A percentile compares a stretch with the other conserved stretches of the same genome.
Conservation (phyloP, 2,888 invertebrate genomes). For the Nomada goodeniana region DNA sequence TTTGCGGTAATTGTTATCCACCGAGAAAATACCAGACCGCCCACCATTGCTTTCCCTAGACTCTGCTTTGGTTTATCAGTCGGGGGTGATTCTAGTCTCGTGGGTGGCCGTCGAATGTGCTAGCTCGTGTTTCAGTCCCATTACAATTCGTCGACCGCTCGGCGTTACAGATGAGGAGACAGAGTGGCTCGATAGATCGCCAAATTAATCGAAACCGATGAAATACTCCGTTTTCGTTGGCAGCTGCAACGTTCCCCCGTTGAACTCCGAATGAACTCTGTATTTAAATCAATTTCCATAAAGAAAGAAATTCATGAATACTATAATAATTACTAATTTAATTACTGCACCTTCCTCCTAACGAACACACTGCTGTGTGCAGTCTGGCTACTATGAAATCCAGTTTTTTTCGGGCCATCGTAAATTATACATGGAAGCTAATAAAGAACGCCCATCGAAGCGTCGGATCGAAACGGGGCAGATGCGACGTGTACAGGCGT, state of each 20-base stretch:
- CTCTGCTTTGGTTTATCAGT: conserved; percentile 59
- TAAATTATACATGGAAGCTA: conserved; percentile 11
- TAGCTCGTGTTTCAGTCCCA: conserved; percentile 13
- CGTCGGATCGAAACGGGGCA: conserved; percentile 30
- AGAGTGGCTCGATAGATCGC: background rate
- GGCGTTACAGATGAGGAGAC: conserved; percentile 15
- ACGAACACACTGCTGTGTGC: background rate
- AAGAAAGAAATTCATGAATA: background rate
- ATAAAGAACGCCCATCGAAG: background rate
- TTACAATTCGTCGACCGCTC: conserved; percentile 17
- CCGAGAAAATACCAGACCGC: conserved; percentile 50
- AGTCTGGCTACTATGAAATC: conserved; percentile 1
- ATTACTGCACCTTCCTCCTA: conserved; percentile 4
- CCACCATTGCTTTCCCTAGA: conserved; percentile 50
- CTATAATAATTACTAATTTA: conserved; percentile 1
- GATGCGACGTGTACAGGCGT: conserved; percentile 54
- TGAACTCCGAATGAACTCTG: background rate
- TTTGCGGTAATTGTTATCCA: conserved; percentile 61
- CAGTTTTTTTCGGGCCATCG: no score
- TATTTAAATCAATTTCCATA: conserved; percentile 33
- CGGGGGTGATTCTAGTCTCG: conserved; percentile 59
- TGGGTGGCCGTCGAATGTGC: conserved; percentile 59
- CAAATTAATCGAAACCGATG: conserved; percentile 27
- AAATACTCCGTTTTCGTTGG: background rate
- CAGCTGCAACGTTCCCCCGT: background rate